These are phyloP conservation scores for Crypturellus undulatus DNA, from an alignment of 2,113 vertebrate species.

Conservation along the genomic window DNA sequence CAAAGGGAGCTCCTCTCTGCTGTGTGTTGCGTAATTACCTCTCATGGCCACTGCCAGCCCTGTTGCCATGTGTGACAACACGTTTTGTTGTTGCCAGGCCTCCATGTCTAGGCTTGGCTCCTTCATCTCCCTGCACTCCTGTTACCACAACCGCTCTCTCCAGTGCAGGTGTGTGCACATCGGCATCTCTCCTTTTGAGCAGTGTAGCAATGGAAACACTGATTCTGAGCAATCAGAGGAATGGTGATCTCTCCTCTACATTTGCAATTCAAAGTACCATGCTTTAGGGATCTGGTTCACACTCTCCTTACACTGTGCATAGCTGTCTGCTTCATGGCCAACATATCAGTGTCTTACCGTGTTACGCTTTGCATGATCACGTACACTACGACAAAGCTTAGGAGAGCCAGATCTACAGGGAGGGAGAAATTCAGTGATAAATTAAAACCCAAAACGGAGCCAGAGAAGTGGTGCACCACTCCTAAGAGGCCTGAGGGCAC, in stretches of 20 bases:
- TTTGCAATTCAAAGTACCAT: not conserved
- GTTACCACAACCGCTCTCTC: not conserved
- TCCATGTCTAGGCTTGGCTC: not conserved
- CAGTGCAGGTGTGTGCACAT: not conserved
- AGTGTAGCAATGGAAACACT: too few species aligned
- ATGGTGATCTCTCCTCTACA: not conserved
- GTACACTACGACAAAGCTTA: accelerated
- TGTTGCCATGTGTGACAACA: not conserved
- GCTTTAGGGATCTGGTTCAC: not conserved
- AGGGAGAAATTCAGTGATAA: not conserved
- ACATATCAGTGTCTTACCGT: not conserved
- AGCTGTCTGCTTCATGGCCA: not conserved
- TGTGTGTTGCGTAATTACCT: not conserved
- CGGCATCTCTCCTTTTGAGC: not conserved
- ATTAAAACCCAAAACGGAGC: not conserved
- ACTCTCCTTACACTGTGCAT: not conserved
- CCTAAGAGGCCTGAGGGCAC: not conserved
- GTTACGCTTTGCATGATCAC: accelerated
- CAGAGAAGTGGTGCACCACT: not conserved
- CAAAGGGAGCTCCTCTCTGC: too few species aligned
- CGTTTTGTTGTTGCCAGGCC: too few species aligned
- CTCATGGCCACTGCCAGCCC: not conserved
- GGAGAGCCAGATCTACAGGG: not conserved
- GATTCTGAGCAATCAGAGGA: not conserved
- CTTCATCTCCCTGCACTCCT: not conserved